A percentile compares a stretch with the other conserved stretches of the same genome.
phyloP scores from a whole-genome alignment of 2,888 invertebrate genomes.

The Protonemura montana region DNA sequence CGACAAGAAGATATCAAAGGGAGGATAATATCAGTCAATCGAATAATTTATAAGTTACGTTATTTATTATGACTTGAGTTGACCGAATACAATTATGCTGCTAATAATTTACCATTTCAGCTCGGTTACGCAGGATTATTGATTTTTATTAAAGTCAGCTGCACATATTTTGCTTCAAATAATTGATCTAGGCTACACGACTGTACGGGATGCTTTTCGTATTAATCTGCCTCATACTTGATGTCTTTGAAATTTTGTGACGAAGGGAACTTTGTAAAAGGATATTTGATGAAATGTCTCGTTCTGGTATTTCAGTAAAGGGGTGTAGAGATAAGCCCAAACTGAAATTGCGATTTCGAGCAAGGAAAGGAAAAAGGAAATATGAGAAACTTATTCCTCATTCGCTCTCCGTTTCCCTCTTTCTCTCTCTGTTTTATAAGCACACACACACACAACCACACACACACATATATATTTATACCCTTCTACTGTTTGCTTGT shows the following conservation, averaged over 20 bases:
- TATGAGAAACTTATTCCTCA: slow-evolving; percentile 51
- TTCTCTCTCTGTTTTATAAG: background rate
- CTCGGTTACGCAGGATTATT: background rate
- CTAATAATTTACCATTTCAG: background rate
- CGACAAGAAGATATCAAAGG: background rate
- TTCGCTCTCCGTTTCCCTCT: slow-evolving; percentile 24
- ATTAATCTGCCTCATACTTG: background rate
- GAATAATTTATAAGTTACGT: background rate
- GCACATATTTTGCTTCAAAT: background rate
- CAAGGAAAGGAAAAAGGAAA: slow-evolving; percentile 49
- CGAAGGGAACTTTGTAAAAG: background rate
- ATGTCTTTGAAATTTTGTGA: background rate
- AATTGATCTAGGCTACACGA: background rate
- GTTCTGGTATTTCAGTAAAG: background rate
- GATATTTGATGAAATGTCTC: background rate
- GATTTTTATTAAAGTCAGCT: background rate
- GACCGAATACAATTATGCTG: background rate
- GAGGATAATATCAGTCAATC: background rate
- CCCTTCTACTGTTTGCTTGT: slow-evolving; percentile 41
- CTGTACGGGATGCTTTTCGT: background rate
- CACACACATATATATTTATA: background rate
- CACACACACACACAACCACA: too few relatives aligned
- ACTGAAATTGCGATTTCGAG: slow-evolving; percentile 33
- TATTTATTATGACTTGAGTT: background rate
- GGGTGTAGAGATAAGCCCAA: background rate